Conservation (phyloP, 2,797 vertebrate species). For the Cryptoprocta ferox region DNA sequence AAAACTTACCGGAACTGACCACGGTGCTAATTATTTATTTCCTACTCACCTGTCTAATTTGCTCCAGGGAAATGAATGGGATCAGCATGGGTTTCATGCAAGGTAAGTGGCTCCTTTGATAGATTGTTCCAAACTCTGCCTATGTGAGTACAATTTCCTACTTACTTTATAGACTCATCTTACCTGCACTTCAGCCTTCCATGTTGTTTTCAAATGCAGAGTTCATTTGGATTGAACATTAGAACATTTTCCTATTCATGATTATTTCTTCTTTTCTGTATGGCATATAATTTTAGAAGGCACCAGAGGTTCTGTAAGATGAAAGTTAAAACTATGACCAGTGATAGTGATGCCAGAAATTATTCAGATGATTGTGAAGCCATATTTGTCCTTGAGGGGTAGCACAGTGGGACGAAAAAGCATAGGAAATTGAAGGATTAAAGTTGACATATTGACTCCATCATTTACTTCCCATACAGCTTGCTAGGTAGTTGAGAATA, state of each 20-base stretch:
- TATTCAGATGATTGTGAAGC: not conserved
- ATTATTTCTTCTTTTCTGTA: not conserved
- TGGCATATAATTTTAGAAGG: not conserved
- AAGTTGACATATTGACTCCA: not conserved
- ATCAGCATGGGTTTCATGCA: not conserved
- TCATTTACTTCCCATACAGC: not conserved
- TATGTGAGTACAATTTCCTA: not conserved
- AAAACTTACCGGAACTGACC: not conserved
- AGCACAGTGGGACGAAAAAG: not conserved
- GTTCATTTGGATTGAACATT: not conserved
- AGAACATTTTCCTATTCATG: not conserved
- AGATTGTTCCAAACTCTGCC: not conserved
- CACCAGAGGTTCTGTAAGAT: not conserved
- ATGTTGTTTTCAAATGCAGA: not conserved
- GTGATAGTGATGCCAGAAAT: not conserved
- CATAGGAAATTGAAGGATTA: not conserved
- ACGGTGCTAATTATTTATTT: conserved; percentile 60
- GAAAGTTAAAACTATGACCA: not conserved
- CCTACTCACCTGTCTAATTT: conserved; percentile 36
- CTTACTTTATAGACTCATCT: not conserved
- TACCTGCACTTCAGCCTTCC: not conserved
- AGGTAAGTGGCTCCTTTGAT: not conserved
- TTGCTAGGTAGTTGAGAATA: not conserved
- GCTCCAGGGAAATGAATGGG: conserved; percentile 13
- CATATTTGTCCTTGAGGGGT: not conserved